Conservation (phyloP, 2,888 invertebrate species). For the Sinotaia quadrata region DNA sequence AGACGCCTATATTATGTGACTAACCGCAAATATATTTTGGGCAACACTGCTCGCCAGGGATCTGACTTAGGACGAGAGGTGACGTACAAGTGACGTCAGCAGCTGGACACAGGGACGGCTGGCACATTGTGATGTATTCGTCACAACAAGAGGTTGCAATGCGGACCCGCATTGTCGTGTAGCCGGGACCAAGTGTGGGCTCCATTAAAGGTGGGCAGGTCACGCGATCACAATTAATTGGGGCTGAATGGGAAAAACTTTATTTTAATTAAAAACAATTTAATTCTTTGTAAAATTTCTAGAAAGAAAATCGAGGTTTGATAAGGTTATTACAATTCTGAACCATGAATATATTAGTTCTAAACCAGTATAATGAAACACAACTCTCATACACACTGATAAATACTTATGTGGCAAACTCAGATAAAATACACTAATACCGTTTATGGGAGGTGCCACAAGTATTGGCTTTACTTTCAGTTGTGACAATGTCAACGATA, state of each 20-base stretch:
- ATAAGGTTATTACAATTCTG: too few relatives aligned
- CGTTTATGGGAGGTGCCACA: not conserved
- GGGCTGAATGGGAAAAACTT: too few relatives aligned
- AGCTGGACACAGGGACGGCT: conserved; percentile 46
- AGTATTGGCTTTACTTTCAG: not conserved
- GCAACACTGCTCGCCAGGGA: conserved; percentile 47
- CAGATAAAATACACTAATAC: not conserved
- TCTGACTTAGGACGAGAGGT: conserved; percentile 41
- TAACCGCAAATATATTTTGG: conserved; percentile 53
- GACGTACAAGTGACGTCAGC: conserved; percentile 39
- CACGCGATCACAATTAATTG: conserved; percentile 33
- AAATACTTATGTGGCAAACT: not conserved
- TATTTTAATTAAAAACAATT: too few relatives aligned
- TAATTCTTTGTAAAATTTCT: too few relatives aligned
- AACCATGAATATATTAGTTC: too few relatives aligned
- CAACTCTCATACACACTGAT: not conserved
- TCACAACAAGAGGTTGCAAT: conserved; percentile 49
- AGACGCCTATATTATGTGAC: conserved; percentile 18
- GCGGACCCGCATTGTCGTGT: conserved; percentile 41
- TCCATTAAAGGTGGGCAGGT: conserved; percentile 39
- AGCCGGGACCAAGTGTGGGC: conserved; percentile 47
- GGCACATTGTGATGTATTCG: conserved; percentile 48
- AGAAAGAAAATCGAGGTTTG: too few relatives aligned
- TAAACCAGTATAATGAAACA: not conserved
- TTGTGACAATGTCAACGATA: too few relatives aligned